These are phyloP conservation scores for Pollicipes pollicipes DNA, from an alignment of 1,140 invertebrate genomes.

Conservation along the genomic window DNA sequence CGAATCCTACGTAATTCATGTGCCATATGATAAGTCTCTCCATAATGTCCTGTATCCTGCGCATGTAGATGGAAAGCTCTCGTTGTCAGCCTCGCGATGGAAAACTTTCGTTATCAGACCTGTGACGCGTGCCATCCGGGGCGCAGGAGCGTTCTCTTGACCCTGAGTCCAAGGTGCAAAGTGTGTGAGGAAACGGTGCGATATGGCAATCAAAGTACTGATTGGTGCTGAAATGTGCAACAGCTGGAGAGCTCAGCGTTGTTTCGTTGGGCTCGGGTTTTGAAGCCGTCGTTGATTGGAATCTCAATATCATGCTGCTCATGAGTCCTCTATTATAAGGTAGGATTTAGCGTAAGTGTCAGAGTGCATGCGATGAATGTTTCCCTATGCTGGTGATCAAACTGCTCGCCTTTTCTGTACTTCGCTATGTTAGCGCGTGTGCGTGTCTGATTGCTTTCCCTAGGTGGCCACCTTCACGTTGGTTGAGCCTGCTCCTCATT, in stretches of 20 bases:
- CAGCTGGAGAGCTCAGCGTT: neutral
- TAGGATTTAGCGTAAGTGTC: neutral
- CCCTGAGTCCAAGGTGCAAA: neutral
- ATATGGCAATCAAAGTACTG: neutral
- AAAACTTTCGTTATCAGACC: neutral
- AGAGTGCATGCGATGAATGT: neutral
- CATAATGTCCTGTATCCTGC: neutral
- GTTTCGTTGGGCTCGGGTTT: neutral
- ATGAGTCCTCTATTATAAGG: neutral
- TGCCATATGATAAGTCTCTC: neutral
- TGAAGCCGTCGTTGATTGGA: too few species aligned
- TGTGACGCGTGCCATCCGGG: neutral
- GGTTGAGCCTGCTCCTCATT: too few species aligned
- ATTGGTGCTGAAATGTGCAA: neutral
- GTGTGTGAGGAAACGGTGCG: neutral
- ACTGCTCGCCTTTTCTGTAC: neutral
- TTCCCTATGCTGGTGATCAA: neutral
- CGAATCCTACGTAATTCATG: too few species aligned
- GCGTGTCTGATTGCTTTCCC: too few species aligned
- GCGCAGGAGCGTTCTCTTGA: neutral
- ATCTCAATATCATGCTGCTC: neutral
- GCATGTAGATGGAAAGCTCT: neutral
- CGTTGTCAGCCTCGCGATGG: neutral
- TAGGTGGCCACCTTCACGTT: too few species aligned
- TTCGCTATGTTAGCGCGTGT: too few species aligned